Base-by-base conservation (phyloP, 2,797 vertebrate genomes). In the Synanceia verrucosa region DNA sequence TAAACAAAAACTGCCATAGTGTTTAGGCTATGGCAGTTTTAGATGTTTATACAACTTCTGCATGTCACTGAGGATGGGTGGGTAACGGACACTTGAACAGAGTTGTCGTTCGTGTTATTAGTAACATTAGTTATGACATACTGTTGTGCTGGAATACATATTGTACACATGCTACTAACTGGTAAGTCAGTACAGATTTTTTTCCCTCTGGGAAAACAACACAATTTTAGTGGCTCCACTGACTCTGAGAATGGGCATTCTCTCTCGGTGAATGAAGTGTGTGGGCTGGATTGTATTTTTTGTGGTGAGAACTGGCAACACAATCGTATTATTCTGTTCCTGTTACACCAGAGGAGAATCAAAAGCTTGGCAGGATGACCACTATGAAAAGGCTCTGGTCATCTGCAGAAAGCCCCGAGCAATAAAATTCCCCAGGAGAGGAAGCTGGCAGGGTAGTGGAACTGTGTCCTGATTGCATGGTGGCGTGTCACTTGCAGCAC, bases 361-460 rank as follows among this genome's bases (percentile, higher is more conserved):
- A 68, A 52, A 70, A 61, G 65, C 59, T 70, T 74, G 76, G 65
- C 76, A 70, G 62, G 60, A 73, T 57, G 76, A 66, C 56, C 63
- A 33, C 44, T 23, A 58, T 73, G 52, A 76, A 86, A 79, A 78
- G 73, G 21, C 64, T 61, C 53, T 36, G 77, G 81, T 85, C 72
- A 72, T 85, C 65, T 65, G 59, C 70, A 76, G 62, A 75, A 47
- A 75, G 68, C 44, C 74, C 62, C 14, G 6, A 81, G 84, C 83
- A 84, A 67, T 76, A 78, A 24, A 31, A 52, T 76, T 74, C 55
- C 83, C 75, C 66, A 2, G 31, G 75, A 63, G 70, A 75, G 47
- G 50, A 62, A 50, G 52, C 56, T 83, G 79, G 79, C 73, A 64
- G 57, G n/a, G 31, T 13, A 13, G 60, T 5, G 56, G 69, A 53